Evolutionary conservation across 2,797 vertebrate genomes (phyloP).

Genomic region (Masticophis lateralis): DNA sequence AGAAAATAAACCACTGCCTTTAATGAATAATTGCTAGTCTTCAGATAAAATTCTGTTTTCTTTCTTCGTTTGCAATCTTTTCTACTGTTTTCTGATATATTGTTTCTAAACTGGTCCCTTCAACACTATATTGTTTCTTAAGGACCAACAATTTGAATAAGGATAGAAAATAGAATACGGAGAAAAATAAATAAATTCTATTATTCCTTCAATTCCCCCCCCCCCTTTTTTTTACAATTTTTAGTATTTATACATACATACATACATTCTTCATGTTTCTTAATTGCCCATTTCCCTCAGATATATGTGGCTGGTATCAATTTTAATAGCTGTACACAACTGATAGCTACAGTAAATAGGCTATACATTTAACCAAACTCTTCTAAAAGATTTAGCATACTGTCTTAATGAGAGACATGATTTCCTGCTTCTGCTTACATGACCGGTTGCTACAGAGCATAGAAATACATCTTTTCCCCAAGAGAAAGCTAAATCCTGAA

Average conservation of each 20-base stretch:
- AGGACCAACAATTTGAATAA: background rate
- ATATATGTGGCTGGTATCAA: background rate
- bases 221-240: background rate
- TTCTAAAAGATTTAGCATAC: background rate
- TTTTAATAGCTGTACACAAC: background rate
- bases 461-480: background rate
- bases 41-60: background rate
- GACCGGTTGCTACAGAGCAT: background rate
- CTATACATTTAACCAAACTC: background rate
- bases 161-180: background rate
- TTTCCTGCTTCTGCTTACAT: background rate
- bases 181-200: background rate
- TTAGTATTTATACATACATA: too few species aligned
- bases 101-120: background rate
- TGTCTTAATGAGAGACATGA: background rate
- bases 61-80: background rate
- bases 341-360: background rate
- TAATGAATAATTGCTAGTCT: background rate
- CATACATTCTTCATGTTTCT: background rate
- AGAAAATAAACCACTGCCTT: background rate
- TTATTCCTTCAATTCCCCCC: background rate
- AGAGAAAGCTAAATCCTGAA: background rate
- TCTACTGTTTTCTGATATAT: background rate
- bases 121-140: background rate
- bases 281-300: background rate